Conservation (phyloP, 2,888 invertebrate genomes). For the Sphecodes monilicornis region DNA sequence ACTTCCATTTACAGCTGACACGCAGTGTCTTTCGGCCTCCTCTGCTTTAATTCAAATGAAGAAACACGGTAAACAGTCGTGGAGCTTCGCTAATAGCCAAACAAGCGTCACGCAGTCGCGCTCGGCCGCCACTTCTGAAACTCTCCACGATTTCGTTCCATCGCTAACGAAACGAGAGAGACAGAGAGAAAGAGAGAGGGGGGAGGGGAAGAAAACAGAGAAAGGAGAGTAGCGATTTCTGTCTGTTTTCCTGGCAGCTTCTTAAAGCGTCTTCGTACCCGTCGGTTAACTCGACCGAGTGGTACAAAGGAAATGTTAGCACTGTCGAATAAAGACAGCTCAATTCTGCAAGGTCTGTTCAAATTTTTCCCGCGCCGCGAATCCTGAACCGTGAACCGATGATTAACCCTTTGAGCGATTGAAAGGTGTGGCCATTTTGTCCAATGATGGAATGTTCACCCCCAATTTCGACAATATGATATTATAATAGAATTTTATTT, state of each 20-base stretch:
- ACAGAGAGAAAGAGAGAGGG: neutral
- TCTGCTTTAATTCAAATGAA: neutral
- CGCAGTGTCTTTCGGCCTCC: neutral
- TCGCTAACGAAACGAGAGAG: neutral
- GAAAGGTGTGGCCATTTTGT: neutral
- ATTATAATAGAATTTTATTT: no score
- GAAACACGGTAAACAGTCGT: constrained; percentile 28
- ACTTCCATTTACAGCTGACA: constrained; percentile 1
- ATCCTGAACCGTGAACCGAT: neutral
- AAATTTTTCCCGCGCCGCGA: constrained; percentile 8
- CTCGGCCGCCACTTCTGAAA: constrained; percentile 20
- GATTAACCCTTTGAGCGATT: neutral
- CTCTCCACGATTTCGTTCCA: constrained; percentile 1
- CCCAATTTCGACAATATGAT: no score
- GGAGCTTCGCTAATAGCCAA: constrained; percentile 28
- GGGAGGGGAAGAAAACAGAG: neutral
- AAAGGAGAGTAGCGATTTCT: neutral
- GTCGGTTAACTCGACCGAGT: neutral
- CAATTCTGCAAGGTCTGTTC: constrained; percentile 7
- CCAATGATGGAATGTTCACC: neutral
- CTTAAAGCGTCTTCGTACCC: constrained; percentile 19
- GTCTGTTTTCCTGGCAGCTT: constrained; percentile 25
- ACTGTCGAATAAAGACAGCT: neutral
- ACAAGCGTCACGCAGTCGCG: constrained; percentile 29
- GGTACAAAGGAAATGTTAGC: constrained; percentile 17